Percentiles rank a stretch among this genome's conserved stretches.
Evolutionary conservation across 2,797 vertebrate genomes (phyloP).

Genomic region (Hydrolagus colliei): DNA sequence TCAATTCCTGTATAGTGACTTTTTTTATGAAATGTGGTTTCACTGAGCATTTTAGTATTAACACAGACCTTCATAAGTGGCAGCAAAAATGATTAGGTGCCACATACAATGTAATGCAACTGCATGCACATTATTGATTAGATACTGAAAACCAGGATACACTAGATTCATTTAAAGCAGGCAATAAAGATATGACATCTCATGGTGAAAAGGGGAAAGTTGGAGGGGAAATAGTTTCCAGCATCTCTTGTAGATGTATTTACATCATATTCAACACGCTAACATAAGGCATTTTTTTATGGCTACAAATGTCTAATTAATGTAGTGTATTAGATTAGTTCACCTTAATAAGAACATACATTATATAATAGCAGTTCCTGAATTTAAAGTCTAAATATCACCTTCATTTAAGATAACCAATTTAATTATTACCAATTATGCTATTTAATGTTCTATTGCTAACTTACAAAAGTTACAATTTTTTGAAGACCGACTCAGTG

Average conservation of each 20-base stretch:
- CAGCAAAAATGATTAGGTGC: slow-evolving; percentile 9
- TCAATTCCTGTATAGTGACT: slow-evolving; percentile 14
- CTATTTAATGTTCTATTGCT: not conserved
- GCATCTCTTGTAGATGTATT: not conserved
- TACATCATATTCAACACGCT: not conserved
- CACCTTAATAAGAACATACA: not conserved
- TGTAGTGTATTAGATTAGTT: not conserved
- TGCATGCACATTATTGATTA: slow-evolving; percentile 16
- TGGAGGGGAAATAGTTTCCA: not conserved
- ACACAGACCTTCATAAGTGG: not conserved
- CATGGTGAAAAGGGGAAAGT: not conserved
- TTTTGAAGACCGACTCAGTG: too few species aligned
- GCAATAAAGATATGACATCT: not conserved
- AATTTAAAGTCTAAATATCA: not conserved
- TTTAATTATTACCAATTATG: not conserved
- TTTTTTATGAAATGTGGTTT: slow-evolving; percentile 11
- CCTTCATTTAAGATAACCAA: too few species aligned
- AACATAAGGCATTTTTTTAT: not conserved
- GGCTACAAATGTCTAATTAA: not conserved
- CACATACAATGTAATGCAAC: not conserved
- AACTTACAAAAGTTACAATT: too few species aligned
- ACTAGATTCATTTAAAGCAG: not conserved
- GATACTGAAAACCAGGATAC: not conserved
- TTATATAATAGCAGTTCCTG: too few species aligned
- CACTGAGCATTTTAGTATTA: not conserved